Percentiles rank a stretch among this genome's conserved stretches.
phyloP scores from a whole-genome alignment of 2,888 invertebrate species.

The Pristionchus maxplancki region DNA sequence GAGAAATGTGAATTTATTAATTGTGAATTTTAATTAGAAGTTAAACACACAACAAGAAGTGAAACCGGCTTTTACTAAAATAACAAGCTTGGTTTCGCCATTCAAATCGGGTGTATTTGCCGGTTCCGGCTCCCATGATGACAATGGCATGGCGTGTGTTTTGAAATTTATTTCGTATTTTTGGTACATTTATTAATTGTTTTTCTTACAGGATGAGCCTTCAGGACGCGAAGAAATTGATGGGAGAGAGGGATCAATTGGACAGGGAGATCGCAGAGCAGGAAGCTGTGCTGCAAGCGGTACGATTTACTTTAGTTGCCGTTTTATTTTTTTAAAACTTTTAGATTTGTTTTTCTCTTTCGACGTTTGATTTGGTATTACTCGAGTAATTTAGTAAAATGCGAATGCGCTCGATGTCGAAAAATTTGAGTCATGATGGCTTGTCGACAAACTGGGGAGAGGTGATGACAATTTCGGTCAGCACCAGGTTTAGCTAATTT shows the following conservation, averaged over 20 bases:
- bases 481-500: no score
- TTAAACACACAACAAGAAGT: not conserved
- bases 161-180: not conserved
- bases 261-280: slow-evolving; percentile 49
- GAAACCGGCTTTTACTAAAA: not conserved
- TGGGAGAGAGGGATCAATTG: slow-evolving; percentile 44
- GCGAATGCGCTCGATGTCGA: no score
- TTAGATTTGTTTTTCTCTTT: no score
- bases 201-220: slow-evolving; percentile 37
- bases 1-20: not conserved
- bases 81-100: not conserved
- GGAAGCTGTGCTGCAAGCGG: not conserved
- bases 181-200: not conserved
- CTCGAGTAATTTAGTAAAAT: no score
- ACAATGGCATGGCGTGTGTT: not conserved
- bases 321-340: no score
- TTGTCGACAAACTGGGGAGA: no score
- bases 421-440: no score
- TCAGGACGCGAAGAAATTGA: slow-evolving; percentile 28
- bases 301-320: no score
- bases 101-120: not conserved
- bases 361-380: no score
- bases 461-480: no score
- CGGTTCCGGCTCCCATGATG: slow-evolving; percentile 18
- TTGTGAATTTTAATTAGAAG: not conserved